Evolutionary conservation across 1,140 invertebrate species (phyloP).

Genomic region (Ridgeia piscesae): DNA sequence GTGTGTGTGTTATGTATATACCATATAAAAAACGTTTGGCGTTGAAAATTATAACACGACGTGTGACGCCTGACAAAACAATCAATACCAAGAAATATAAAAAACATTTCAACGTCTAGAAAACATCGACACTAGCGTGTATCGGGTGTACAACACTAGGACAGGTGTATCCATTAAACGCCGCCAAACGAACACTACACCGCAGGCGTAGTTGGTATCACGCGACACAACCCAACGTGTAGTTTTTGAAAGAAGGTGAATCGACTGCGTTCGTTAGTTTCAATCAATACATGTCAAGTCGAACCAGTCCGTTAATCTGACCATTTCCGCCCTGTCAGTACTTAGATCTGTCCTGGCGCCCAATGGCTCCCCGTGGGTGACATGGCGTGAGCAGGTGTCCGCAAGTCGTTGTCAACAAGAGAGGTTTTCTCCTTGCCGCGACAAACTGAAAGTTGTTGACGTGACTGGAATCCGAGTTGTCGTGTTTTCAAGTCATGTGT

Average conservation of each 20-base stretch:
- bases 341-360: background rate
- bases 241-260: background rate
- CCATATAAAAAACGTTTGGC: too few relatives aligned
- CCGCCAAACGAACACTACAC: background rate
- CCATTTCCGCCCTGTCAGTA: background rate
- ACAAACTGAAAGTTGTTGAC: too few relatives aligned
- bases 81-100: too few relatives aligned
- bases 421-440: background rate
- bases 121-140: background rate
- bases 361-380: background rate
- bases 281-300: background rate
- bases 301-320: background rate
- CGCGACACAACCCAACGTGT: background rate
- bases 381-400: background rate
- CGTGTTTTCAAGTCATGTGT: background rate
- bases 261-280: background rate
- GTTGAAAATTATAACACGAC: background rate
- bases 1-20: too few relatives aligned
- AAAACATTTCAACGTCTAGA: background rate
- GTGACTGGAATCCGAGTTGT: too few relatives aligned
- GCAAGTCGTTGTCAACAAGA: background rate
- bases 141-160: background rate
- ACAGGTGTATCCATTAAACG: background rate
- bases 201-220: background rate
- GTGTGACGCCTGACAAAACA: background rate